phyloP scores from a whole-genome alignment of 2,888 invertebrate species.

The Rhagonycha lutea region DNA sequence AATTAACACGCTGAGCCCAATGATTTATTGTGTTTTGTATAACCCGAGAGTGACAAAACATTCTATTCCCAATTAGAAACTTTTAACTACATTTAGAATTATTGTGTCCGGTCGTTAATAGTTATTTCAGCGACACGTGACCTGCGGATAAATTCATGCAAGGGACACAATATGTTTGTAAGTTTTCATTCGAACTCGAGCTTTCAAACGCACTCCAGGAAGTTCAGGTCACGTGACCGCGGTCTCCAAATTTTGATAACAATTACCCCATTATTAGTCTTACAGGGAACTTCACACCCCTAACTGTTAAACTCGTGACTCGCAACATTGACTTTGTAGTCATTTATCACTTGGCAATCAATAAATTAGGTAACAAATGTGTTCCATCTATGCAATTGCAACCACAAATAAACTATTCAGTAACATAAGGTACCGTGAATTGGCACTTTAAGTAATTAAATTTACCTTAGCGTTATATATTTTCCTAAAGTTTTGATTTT shows the following conservation, averaged over 20 bases:
- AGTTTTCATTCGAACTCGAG: constrained; percentile 14
- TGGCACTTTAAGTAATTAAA: constrained; percentile 27
- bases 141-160: constrained; percentile 26
- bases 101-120: constrained; percentile 41
- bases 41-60: constrained; percentile 41
- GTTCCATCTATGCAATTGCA: constrained; percentile 25
- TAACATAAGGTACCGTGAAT: constrained; percentile 24
- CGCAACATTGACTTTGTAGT: constrained; percentile 33
- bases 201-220: constrained; percentile 36
- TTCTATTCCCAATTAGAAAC: constrained; percentile 44
- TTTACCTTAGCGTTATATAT: not conserved
- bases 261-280: constrained; percentile 42
- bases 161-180: constrained; percentile 25
- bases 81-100: constrained; percentile 43
- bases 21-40: not conserved
- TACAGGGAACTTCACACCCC: constrained; percentile 37
- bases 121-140: constrained; percentile 36
- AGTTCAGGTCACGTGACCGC: constrained; percentile 39
- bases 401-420: constrained; percentile 23
- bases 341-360: constrained; percentile 40
- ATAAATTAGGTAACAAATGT: constrained; percentile 31
- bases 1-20: not conserved
- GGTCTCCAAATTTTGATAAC: constrained; percentile 38
- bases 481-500: not conserved
- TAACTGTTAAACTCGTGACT: constrained; percentile 26